Evolutionary conservation across 2,797 vertebrate genomes (phyloP).

Genomic region (Alca torda): DNA sequence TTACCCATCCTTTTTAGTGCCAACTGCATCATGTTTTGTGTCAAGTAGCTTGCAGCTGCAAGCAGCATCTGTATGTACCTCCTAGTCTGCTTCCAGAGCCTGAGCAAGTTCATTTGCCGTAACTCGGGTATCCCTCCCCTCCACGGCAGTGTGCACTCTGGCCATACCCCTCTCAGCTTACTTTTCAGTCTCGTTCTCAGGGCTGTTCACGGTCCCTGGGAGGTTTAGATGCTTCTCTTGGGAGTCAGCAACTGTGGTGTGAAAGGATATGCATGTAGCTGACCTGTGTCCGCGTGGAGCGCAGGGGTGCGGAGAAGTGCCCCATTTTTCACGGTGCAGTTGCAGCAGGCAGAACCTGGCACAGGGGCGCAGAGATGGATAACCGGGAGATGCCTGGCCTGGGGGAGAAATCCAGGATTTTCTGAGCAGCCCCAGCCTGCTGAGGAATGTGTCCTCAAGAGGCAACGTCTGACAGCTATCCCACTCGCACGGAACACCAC

Average conservation of each 20-base stretch:
- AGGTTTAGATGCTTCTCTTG: not conserved
- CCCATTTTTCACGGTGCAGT: not conserved
- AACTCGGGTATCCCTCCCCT: not conserved
- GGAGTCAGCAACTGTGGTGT: not conserved
- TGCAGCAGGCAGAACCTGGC: not conserved
- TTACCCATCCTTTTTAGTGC: not conserved
- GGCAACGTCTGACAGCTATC: slow-evolving; percentile 22
- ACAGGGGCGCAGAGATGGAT: not conserved
- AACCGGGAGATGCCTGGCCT: not conserved
- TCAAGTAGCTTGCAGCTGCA: not conserved
- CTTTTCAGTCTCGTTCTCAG: not conserved
- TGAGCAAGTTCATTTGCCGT: not conserved
- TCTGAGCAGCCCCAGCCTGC: not conserved
- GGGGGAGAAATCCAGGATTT: not conserved
- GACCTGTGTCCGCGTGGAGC: not conserved
- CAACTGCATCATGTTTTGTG: not conserved
- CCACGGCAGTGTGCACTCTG: accelerated
- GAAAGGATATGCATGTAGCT: not conserved
- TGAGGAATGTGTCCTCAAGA: not conserved
- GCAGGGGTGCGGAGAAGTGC: not conserved
- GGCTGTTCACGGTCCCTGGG: not conserved
- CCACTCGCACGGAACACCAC: not conserved
- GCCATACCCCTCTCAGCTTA: not conserved
- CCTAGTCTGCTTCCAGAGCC: not conserved
- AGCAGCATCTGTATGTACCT: not conserved